These are phyloP conservation scores for Sula dactylatra DNA, from an alignment of 2,113 vertebrate genomes.

Conservation along the genomic window DNA sequence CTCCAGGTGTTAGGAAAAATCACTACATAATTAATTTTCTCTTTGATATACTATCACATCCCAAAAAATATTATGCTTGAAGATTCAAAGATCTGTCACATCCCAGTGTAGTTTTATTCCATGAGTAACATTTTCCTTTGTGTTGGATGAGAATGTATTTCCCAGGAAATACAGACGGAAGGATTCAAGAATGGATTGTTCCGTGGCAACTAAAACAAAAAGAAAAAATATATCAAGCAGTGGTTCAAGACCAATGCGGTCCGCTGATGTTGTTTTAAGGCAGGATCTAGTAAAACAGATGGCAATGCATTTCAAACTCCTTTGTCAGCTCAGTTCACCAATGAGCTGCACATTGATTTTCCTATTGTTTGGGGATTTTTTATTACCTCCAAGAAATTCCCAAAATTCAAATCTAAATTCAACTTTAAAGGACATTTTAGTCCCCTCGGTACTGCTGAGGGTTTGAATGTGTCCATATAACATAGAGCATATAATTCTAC, in stretches of 20 bases:
- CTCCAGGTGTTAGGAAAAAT: constrained; percentile 62
- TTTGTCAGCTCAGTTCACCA: not conserved
- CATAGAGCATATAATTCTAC: not conserved
- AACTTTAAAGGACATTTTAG: not conserved
- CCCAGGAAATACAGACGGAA: not conserved
- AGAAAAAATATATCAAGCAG: not conserved
- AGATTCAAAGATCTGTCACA: constrained; percentile 16
- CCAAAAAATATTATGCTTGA: constrained; percentile 29
- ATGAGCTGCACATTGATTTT: not conserved
- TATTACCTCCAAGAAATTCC: not conserved
- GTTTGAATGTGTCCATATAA: not conserved
- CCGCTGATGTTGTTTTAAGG: not conserved
- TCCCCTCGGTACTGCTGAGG: not conserved
- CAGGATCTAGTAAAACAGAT: not conserved
- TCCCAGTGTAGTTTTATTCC: not conserved
- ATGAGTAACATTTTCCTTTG: not conserved
- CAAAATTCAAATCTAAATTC: not conserved
- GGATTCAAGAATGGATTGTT: not conserved
- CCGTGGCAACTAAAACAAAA: not conserved
- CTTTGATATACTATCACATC: constrained; percentile 46
- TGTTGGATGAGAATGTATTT: not conserved
- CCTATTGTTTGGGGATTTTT: not conserved
- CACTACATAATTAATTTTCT: constrained; percentile 54
- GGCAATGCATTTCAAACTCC: not conserved
- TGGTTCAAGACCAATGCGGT: not conserved